These are phyloP conservation scores for Syrista parreyssii DNA, from an alignment of 2,888 invertebrate species.

Conservation along the genomic window DNA sequence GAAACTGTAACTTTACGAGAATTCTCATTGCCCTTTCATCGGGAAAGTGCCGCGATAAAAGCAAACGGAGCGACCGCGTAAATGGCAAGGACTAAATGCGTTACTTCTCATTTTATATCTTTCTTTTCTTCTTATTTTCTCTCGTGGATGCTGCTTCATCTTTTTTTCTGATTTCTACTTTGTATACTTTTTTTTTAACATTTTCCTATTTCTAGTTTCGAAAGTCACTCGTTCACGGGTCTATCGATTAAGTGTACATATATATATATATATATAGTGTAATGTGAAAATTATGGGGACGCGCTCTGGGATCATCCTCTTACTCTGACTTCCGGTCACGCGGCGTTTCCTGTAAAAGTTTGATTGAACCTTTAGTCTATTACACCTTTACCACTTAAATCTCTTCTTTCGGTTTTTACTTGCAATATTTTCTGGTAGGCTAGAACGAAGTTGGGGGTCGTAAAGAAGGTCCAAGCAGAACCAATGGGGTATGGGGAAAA, in stretches of 20 bases:
- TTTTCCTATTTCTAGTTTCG: neutral
- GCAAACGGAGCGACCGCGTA: neutral
- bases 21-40: conserved; percentile 3
- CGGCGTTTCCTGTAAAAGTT: neutral
- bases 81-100: neutral
- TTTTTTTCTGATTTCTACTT: conserved; percentile 7
- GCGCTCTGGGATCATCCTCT: neutral
- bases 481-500: neutral
- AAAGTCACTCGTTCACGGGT: conserved; percentile 1
- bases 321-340: neutral
- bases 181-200: conserved; percentile 7
- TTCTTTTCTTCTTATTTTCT: conserved; percentile 7
- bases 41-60: conserved; percentile 15
- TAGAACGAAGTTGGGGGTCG: neutral
- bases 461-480: neutral
- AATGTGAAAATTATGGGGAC: neutral
- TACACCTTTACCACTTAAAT: neutral
- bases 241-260: too few species aligned
- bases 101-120: conserved; percentile 15
- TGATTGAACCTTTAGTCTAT: neutral
- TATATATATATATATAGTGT: too few species aligned
- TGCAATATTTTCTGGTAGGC: neutral
- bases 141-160: neutral
- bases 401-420: neutral
- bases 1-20: neutral